Evolutionary conservation across 1,140 invertebrate genomes (phyloP).

Genomic region (Antheraea mylitta): DNA sequence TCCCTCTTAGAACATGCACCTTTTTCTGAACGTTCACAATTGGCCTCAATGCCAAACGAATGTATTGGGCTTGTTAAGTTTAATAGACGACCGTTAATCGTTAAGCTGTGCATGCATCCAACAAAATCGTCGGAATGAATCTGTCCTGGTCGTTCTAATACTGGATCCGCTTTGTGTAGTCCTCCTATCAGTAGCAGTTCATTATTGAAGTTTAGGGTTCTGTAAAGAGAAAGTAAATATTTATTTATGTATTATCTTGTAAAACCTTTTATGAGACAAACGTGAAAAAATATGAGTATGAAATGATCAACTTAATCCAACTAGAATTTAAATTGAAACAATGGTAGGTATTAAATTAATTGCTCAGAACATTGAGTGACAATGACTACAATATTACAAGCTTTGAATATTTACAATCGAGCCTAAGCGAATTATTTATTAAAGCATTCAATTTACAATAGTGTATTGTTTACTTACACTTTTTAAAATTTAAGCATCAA

Average conservation of each 20-base stretch:
- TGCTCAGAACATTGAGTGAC: too few relatives aligned
- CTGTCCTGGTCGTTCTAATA: constrained; percentile 92
- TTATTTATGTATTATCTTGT: constrained; percentile 3
- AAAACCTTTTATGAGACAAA: neutral
- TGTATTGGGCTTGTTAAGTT: constrained; percentile 89
- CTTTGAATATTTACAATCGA: too few relatives aligned
- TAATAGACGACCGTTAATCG: constrained; percentile 89
- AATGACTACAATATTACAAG: too few relatives aligned
- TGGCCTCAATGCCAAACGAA: constrained; percentile 85
- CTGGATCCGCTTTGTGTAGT: constrained; percentile 88
- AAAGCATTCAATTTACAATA: too few relatives aligned
- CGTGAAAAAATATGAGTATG: too few relatives aligned
- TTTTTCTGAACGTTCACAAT: constrained; percentile 84
- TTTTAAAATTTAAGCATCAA: too few relatives aligned
- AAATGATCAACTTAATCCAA: too few relatives aligned
- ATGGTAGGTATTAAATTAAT: too few relatives aligned
- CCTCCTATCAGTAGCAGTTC: constrained; percentile 93
- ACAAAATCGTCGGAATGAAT: constrained; percentile 95
- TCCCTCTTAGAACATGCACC: constrained; percentile 80
- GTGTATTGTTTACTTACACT: too few relatives aligned
- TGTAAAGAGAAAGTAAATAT: constrained; percentile 67
- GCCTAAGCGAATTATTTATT: too few relatives aligned
- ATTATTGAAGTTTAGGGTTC: constrained; percentile 95
- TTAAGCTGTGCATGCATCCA: constrained; percentile 94
- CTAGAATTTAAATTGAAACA: too few relatives aligned